Evolutionary conservation across 2,113 vertebrate species (phyloP).

Genomic region (Odontesthes bonariensis): DNA sequence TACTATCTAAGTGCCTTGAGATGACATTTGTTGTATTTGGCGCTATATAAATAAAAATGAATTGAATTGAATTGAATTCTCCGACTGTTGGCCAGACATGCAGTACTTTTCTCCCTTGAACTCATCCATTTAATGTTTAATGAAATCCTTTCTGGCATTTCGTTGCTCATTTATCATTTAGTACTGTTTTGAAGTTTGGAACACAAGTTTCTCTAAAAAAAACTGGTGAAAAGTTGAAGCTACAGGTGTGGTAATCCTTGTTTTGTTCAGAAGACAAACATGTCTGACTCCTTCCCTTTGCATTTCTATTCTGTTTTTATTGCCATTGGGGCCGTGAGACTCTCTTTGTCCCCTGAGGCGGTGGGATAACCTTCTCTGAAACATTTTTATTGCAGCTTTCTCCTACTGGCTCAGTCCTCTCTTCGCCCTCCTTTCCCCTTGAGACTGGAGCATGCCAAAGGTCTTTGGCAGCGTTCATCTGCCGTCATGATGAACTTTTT

Average conservation of each 20-base stretch:
- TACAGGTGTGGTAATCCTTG: background rate
- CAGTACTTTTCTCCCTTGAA: background rate
- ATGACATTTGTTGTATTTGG: no score
- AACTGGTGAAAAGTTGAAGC: background rate
- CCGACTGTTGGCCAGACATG: background rate
- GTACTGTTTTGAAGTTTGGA: background rate
- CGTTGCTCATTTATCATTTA: slow-evolving; percentile 5
- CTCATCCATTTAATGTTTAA: slow-evolving; percentile 15
- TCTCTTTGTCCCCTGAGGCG: slow-evolving; percentile 20
- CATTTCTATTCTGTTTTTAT: background rate
- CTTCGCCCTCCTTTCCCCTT: background rate
- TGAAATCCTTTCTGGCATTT: background rate
- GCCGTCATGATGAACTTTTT: slow-evolving; percentile 65
- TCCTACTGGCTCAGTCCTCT: slow-evolving; percentile 8
- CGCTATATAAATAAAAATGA: no score
- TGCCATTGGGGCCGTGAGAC: slow-evolving; percentile 32
- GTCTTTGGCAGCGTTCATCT: slow-evolving; percentile 41
- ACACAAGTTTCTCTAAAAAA: no score
- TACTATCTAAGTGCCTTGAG: no score
- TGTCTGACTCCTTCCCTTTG: background rate
- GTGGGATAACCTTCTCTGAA: slow-evolving; percentile 29
- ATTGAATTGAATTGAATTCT: no score
- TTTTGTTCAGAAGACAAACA: background rate
- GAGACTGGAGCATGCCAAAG: slow-evolving; percentile 46
- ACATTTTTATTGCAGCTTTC: slow-evolving; percentile 31